Evolutionary conservation across 2,888 invertebrate species (phyloP).

Genomic region (Tipula helvola): DNA sequence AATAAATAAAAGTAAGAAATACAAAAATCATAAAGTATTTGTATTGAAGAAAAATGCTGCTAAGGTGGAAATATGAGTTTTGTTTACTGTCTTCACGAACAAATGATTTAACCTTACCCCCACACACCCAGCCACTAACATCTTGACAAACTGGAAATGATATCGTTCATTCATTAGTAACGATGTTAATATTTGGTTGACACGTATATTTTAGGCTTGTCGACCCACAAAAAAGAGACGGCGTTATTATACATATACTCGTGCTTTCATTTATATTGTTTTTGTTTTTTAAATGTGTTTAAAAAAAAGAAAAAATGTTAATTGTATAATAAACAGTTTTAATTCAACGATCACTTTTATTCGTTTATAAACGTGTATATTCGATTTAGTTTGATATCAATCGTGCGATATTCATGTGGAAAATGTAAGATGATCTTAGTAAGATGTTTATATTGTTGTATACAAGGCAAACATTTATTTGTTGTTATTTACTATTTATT

Average conservation of each 20-base stretch:
- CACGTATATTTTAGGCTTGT: not conserved
- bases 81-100: no score
- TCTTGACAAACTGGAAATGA: no score
- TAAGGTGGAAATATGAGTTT: no score
- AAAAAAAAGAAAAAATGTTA: not conserved
- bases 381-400: not conserved
- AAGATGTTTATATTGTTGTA: not conserved
- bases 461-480: not conserved
- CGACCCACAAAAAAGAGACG: not conserved
- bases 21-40: no score
- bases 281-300: not conserved
- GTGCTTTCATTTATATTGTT: not conserved
- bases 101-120: no score
- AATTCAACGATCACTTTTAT: not conserved
- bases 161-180: no score
- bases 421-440: not conserved
- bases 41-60: no score
- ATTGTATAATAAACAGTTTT: not conserved
- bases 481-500: not conserved
- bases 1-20: no score
- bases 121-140: no score
- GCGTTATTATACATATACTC: not conserved
- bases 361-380: not conserved
- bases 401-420: not conserved
- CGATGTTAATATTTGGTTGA: not conserved